Conservation (phyloP, 2,113 vertebrate genomes). For the Gallinago paraguaiae region DNA sequence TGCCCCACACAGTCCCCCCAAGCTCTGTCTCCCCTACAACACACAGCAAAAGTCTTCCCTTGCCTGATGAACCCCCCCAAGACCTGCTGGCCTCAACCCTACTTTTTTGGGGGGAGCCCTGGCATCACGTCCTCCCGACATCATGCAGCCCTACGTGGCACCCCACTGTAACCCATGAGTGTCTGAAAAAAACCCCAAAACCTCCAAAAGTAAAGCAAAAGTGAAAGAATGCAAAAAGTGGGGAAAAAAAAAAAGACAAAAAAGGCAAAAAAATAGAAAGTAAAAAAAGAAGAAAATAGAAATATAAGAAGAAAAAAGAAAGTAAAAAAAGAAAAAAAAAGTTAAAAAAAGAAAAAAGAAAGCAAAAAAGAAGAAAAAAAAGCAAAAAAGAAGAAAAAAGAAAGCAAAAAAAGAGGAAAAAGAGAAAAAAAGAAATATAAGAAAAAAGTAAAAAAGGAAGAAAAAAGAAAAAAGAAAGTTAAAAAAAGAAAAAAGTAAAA, state of each 20-base stretch:
- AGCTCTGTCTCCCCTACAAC: background rate
- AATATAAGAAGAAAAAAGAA: no score
- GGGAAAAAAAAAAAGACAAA: background rate
- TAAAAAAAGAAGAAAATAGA: no score
- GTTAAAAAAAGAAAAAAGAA: no score
- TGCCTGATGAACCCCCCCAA: background rate
- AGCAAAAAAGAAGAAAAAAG: no score
- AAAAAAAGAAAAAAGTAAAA: no score
- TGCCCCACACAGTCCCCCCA: background rate
- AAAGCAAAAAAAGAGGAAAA: no score
- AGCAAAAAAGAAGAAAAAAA: no score
- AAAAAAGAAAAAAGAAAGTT: no score
- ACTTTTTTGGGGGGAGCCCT: background rate
- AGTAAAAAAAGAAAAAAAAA: background rate
- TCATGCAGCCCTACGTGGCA: accelerated
- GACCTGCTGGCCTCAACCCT: no score
- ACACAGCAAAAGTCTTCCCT: background rate
- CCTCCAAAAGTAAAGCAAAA: background rate
- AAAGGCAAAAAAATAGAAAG: background rate
- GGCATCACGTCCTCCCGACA: accelerated
- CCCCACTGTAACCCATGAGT: accelerated
- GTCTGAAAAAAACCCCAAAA: background rate
- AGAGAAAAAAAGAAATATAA: no score
- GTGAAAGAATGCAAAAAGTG: background rate
- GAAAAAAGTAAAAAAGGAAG: background rate